phyloP scores from a whole-genome alignment of 2,888 invertebrate genomes.

The Lypha dubia region DNA sequence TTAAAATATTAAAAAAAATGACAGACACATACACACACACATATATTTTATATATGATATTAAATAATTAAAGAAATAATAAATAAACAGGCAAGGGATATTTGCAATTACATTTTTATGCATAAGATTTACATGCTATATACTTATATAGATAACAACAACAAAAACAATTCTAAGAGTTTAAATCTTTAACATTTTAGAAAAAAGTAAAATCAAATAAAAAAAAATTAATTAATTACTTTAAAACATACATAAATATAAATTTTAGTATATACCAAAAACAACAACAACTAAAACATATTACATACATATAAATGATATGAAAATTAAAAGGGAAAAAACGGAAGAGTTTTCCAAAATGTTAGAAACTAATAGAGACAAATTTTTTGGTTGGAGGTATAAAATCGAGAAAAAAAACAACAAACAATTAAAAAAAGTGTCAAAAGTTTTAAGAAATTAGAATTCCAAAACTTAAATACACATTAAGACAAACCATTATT shows the following conservation, averaged over 20 bases:
- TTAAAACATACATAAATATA: no score
- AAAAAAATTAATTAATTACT: conserved; percentile 13
- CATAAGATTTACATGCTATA: conserved; percentile 67
- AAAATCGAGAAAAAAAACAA: conserved; percentile 5
- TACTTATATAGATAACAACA: conserved; percentile 61
- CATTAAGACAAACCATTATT: neutral
- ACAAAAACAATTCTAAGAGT: conserved; percentile 44
- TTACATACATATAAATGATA: conserved; percentile 20
- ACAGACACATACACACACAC: conserved; percentile 9
- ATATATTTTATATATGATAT: conserved; percentile 49
- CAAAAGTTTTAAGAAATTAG: conserved; percentile 42
- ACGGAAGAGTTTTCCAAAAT: conserved; percentile 6
- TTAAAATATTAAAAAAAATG: conserved; percentile 40
- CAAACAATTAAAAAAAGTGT: conserved; percentile 43
- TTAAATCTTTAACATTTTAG: conserved; percentile 66
- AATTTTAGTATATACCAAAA: conserved; percentile 38
- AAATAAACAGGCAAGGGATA: conserved; percentile 71
- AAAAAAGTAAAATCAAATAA: conserved; percentile 58
- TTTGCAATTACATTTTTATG: conserved; percentile 72
- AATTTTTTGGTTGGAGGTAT: conserved; percentile 34
- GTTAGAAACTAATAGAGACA: conserved; percentile 24
- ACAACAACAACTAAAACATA: conserved; percentile 36
- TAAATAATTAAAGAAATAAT: conserved; percentile 52
- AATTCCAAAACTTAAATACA: conserved; percentile 3
- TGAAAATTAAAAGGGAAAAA: neutral